These are phyloP conservation scores for Cecidostiba fungosa DNA, from an alignment of 2,888 invertebrate species.

Conservation along the genomic window DNA sequence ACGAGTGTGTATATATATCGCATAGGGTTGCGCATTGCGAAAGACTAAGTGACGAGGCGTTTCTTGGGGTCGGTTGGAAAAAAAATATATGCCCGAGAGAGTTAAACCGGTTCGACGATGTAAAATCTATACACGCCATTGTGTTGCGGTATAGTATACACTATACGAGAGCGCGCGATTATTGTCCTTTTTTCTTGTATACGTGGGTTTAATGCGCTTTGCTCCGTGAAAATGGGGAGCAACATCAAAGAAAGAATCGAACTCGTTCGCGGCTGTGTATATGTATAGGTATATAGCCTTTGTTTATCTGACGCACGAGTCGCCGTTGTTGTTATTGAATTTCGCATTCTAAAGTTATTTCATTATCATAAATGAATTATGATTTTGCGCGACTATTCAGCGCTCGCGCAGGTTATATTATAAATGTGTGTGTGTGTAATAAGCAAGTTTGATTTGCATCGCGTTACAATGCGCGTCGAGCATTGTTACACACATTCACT, in stretches of 20 bases:
- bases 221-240: neutral
- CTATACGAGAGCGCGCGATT: neutral
- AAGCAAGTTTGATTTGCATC: neutral
- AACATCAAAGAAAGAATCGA: neutral
- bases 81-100: no score
- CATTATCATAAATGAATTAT: neutral
- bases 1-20: neutral
- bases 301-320: neutral
- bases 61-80: neutral
- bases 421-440: no score
- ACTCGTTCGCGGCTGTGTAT: neutral
- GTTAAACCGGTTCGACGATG: neutral
- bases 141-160: conserved; percentile 10
- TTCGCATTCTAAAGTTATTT: neutral
- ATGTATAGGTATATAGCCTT: neutral
- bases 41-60: neutral
- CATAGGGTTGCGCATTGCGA: neutral
- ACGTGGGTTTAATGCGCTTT: neutral
- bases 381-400: neutral
- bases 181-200: neutral
- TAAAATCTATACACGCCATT: neutral
- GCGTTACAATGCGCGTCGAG: no score
- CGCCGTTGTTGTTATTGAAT: neutral
- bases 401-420: no score
- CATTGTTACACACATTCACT: no score